Percentiles rank a stretch among this genome's conserved stretches.
Evolutionary conservation across 2,113 vertebrate species (phyloP).

Genomic region (Xenopus borealis): DNA sequence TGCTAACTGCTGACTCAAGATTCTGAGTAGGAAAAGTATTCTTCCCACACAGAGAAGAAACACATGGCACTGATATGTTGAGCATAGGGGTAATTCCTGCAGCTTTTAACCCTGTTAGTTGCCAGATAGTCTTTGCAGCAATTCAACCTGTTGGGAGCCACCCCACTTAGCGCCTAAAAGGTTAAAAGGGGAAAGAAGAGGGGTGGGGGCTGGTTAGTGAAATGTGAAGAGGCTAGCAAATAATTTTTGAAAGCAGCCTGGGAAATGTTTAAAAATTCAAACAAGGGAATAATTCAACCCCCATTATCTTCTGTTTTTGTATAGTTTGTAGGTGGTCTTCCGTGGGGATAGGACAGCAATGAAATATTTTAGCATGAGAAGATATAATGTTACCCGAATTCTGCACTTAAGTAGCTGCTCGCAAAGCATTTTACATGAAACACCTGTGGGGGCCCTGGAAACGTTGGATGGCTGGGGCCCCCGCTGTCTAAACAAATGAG

Average conservation of each 20-base stretch:
- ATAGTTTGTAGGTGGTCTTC: conserved; percentile 24
- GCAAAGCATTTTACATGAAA: too few species aligned
- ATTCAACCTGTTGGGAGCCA: too few species aligned
- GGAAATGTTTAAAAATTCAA: conserved; percentile 23
- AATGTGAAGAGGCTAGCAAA: neutral
- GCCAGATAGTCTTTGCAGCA: too few species aligned
- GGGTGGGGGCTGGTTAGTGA: neutral
- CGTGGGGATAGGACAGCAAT: neutral
- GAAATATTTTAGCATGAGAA: too few species aligned
- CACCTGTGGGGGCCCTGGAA: too few species aligned
- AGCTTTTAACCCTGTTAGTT: neutral
- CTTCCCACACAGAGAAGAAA: conserved; percentile 35
- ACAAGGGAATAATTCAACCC: conserved; percentile 16
- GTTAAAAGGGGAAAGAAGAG: too few species aligned
- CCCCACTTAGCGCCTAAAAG: too few species aligned
- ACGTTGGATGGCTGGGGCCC: too few species aligned
- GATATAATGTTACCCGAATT: too few species aligned
- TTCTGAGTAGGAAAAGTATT: conserved; percentile 19
- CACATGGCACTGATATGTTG: conserved; percentile 30
- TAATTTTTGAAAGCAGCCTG: neutral
- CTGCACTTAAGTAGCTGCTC: too few species aligned
- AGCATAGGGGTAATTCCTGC: conserved; percentile 1
- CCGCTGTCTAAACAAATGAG: too few species aligned
- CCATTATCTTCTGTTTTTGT: conserved; percentile 24
- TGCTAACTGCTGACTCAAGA: conserved; percentile 40